Conservation (phyloP, 2,113 vertebrate species). For the Clarias gariepinus region DNA sequence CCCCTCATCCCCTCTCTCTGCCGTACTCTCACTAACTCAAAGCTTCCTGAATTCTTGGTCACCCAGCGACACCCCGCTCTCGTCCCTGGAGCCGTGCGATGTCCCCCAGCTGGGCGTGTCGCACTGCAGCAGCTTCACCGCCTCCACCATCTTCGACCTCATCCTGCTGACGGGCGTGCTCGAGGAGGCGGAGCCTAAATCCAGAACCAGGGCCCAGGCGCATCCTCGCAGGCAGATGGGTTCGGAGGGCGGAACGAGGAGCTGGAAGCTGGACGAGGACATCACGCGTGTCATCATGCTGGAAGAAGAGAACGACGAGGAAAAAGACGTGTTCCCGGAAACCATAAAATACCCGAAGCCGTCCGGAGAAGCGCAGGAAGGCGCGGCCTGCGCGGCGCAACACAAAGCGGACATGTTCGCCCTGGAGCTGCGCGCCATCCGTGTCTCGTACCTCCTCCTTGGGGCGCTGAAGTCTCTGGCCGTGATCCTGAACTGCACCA, state of each 20-base stretch:
- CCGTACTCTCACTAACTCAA: conserved; percentile 69
- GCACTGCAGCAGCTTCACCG: conserved; percentile 70
- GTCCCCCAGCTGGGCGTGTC: conserved; percentile 67
- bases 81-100: conserved; percentile 74
- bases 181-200: conserved; percentile 68
- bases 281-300: conserved; percentile 56
- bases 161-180: conserved; percentile 75
- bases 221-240: conserved; percentile 47
- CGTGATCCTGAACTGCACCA: conserved; percentile 73
- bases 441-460: conserved; percentile 75
- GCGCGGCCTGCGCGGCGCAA: conserved; percentile 40
- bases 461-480: conserved; percentile 76
- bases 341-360: conserved; percentile 50
- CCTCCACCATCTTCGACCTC: conserved; percentile 73
- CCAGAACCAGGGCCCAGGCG: conserved; percentile 31
- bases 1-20: conserved; percentile 52
- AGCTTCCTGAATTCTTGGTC: conserved; percentile 85
- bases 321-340: conserved; percentile 54
- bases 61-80: conserved; percentile 78
- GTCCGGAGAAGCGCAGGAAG: conserved; percentile 53
- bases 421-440: conserved; percentile 71
- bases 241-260: conserved; percentile 54
- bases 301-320: conserved; percentile 43
- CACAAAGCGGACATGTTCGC: conserved; percentile 64
- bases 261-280: conserved; percentile 64